Evolutionary conservation across 2,888 invertebrate genomes (phyloP), one percentile per base, ranked within the genome.

Genomic region (Cerastis rubricosa): DNA sequence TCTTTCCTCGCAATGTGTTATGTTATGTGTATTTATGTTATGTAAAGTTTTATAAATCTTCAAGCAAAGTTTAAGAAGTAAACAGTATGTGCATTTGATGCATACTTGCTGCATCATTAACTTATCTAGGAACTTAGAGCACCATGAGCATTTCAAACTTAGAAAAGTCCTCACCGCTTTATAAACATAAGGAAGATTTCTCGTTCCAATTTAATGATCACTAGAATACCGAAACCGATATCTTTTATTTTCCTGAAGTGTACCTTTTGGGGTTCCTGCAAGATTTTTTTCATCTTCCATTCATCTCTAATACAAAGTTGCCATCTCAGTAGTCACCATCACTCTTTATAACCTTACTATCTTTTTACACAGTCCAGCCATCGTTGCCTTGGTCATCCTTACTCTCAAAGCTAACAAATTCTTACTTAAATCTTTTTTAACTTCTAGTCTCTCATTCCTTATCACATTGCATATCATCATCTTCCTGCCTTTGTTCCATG

Each of bases 71-170:
- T 73, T 22, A 57, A 59, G 43, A 61, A 43, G 17, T 43, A 35
- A 63, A 73, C 22, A 72, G 19, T 71, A 17, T 19, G 51, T 51
- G 35, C 14, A n/a, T 45, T 71, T 63, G 25, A 71, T 3, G 25
- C 17, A 69, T 43, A 11, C 14, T 43, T 25, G 43, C 40, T 43
- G 68, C 11, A 69, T n/a, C 7, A 19, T 68, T 12, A 19, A 54
- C 22, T 7, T n/a, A n/a, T n/a, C n/a, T n/a, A 54, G 11, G 29
- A 22, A 29, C 65, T 54, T 25, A 0, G n/a, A 3, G 47, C 12
- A 47, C n/a, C 1, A 8, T 35, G n/a, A n/a, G n/a, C n/a, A n/a
- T 17, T 19, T 64, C 19, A 3, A 25, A 25, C 49, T 40, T 19
- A 2, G 8, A 40, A 47, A 19, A 69, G 19, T 4, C 3, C 12